Evolutionary conservation across 2,113 vertebrate species (phyloP).

Genomic region (Cisticola juncidis): DNA sequence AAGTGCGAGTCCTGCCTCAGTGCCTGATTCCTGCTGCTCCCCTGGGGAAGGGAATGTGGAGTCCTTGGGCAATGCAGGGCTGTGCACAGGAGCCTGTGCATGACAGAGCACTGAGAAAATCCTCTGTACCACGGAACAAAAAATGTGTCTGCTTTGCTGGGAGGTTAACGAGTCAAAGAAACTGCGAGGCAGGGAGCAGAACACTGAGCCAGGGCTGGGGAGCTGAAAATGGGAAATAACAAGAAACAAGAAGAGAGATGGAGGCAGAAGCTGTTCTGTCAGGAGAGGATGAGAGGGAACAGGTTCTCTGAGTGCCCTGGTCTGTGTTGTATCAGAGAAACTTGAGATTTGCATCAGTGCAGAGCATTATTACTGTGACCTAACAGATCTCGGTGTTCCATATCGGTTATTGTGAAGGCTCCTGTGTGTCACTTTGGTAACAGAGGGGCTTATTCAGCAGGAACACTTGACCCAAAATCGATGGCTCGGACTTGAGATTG

Average conservation of each 20-base stretch:
- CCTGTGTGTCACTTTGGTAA: slow-evolving; percentile 64
- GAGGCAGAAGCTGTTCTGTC: background rate
- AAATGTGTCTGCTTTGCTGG: background rate
- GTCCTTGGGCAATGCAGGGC: background rate
- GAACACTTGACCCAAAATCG: slow-evolving; percentile 74
- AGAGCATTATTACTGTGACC: slow-evolving; percentile 5
- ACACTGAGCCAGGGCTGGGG: background rate
- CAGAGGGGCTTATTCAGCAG: slow-evolving; percentile 79
- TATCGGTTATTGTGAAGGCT: slow-evolving; percentile 66
- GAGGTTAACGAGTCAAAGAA: background rate
- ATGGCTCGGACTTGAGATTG: slow-evolving; percentile 71
- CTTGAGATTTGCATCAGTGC: slow-evolving; percentile 19
- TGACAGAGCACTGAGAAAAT: background rate
- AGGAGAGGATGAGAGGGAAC: background rate
- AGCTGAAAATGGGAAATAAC: background rate
- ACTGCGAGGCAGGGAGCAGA: background rate
- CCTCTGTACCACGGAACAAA: background rate
- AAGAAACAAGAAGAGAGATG: background rate
- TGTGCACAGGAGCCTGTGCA: background rate
- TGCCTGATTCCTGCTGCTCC: background rate
- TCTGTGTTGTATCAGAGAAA: background rate
- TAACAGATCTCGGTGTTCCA: slow-evolving; percentile 73
- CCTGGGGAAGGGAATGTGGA: background rate
- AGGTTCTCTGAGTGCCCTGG: background rate
- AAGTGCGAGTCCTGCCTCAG: background rate